Evolutionary conservation across 2,888 invertebrate genomes (phyloP), one percentile per base, ranked within the genome.

Genomic region (Bedellia somnulentella): DNA sequence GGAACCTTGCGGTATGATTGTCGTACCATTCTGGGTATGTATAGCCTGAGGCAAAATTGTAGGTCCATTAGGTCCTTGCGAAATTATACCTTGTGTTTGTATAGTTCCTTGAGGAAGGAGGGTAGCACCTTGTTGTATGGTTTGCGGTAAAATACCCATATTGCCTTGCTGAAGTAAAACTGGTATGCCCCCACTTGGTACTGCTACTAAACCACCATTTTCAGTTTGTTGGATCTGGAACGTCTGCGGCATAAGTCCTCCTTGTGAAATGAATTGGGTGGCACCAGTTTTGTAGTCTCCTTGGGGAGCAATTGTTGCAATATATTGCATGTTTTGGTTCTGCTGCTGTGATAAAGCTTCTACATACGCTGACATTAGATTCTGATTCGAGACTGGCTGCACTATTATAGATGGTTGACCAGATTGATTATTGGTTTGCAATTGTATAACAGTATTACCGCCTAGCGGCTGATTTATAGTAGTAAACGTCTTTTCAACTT

Each of bases 311-410:
- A 85, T 80, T 0, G 87, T 82, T 6, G 88, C 82, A 26, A 89
- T 83, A 44, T 89, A 89, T 46, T 89, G 89, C 57, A 89, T 73
- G 49, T 85, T 85, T 51, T 85, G 85, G 34, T 81, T 81, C 32
- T 83, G 80, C 40, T 83, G 82, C 44, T 85, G 86, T 29, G 85
- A 85, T 40, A 85, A 71, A 1, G 84, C 78, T 47, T 86, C 85
- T 2, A 86, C 82, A 55, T 85, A 86, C 10, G 66, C 66, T 2
- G 84, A 82, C 71, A 82, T 77, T 22, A 82, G 70, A 31, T 79
- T 80, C 32, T 81, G 79, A 45, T 77, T 78, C 16, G 62, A 59
- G 6, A 83, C 71, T 45, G 85, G 86, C 48, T 87, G 87, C 2
- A 87, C 77, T 40, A 86, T 84, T 12, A 87, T 81, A 1, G 83